Evolutionary conservation across 2,113 vertebrate species (phyloP), one percentile per base, ranked within the genome.

Genomic region (Salvelinus sp.): DNA sequence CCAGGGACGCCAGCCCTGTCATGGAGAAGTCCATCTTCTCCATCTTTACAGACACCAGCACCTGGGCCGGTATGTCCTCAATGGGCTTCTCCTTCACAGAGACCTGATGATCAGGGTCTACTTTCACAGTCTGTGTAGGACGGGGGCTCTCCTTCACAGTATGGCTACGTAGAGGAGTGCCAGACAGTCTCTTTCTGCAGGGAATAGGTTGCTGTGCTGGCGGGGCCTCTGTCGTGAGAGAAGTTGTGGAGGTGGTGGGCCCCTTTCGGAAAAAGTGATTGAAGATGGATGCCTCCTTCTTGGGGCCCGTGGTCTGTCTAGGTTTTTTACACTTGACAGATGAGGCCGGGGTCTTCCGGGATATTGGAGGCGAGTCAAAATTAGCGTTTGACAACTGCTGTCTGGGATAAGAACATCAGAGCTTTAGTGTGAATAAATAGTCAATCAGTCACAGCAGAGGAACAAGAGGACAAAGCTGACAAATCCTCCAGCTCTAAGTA

Each of bases 321-420:
- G 22, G 75, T 48, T 73, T 57, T 58, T 10, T 92, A 14, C 84
- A 83, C 84, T 91, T 90, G 69, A 87, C 83, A 25, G 85, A 28
- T 1, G 88, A 79, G 6, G 47, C 69, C 2, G 87, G 90, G 5
- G 78, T 78, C 2, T 88, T 84, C 18, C 94, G 89, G 0, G 95
- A 93, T 58, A 83, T 70, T 0, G 90, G 91, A 1, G 95, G 90
- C 38, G 94, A 88, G 33, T 95, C 94, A 75, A 94, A 83, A 69
- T 88, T 83, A 60, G 87, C 70, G 82, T 92, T 92, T 50, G 93
- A 88, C 83, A 98, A 90, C 83, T 91, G 92, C 67, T 93, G 89
- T 70, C 97, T 99, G 71, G 10, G 86, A 72, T 25, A 80, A 64
- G 66, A 68, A 47, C 18, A 70, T 57, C 22, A 48, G 20, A 67